Base-by-base conservation (phyloP, 35 echinoderm and acorn worm species). In the Ptychodera flava region DNA sequence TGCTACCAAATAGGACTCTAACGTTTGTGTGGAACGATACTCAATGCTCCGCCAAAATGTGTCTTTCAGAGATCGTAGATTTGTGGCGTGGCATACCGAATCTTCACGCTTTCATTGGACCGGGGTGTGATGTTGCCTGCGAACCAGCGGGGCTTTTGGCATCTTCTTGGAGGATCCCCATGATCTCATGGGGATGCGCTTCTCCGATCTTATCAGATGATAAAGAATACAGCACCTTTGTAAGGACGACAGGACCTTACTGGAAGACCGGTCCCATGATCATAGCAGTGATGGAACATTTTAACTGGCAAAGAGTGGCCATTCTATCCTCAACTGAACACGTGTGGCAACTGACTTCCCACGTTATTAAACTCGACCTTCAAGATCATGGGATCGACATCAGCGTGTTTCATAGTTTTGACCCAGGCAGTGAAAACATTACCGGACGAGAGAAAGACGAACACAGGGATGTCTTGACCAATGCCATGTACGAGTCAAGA, bases 11-110 rank as follows among this genome's bases (percentile, higher is more conserved):
- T 79, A 89, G 34, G 22, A 84, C 22, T 35, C 35, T 89, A 36
- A 36, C 31, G 29, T 92, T 80, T 35, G 38, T 89, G 1, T 95
- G 93, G 93, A 91, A 89, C n/a, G 90, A 95, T 81, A 95, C 93
- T 10, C 38, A 87, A 28, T 95, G 93, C 34, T 33, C 87, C 27
- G 88, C 90, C 14, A 84, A 80, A 35, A 27, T 82, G 12, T 90
- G 93, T 0, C 34, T 95, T 1, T 35, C 83, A 1, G 87, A 86
- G 84, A 88, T 83, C 6, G 85, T 95, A 29, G 31, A 95, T 81
- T 77, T 89, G 15, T 89, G 90, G 76, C 28, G 79, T 30, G 22
- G 16, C 1, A 32, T 32, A 0, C 32, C 30, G 1, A 1, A 34
- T 36, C 64, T 92, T 31, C 90, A 95, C 78, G 90, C 79, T 2